Evolutionary conservation across 2,888 invertebrate species (phyloP).

Genomic region (Polydrusus tereticollis): DNA sequence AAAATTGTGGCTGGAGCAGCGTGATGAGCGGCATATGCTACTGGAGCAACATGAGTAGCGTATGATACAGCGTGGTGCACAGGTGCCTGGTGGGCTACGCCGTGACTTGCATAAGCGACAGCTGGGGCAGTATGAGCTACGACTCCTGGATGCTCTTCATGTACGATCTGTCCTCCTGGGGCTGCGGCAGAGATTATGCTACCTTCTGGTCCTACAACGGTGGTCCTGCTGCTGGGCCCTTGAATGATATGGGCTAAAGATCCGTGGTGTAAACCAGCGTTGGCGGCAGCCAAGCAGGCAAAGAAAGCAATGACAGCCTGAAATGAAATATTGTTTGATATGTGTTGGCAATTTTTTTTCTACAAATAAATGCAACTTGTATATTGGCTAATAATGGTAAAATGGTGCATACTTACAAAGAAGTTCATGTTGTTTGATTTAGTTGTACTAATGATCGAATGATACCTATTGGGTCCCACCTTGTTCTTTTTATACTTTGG

Average conservation of each 20-base stretch:
- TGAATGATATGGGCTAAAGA: constrained; percentile 42
- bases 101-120: constrained; percentile 16
- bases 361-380: not conserved
- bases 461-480: constrained; percentile 1
- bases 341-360: too few relatives aligned
- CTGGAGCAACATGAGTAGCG: constrained; percentile 32
- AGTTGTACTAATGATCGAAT: constrained; percentile 14
- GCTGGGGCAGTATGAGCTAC: constrained; percentile 45
- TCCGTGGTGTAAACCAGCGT: constrained; percentile 52
- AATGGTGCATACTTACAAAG: constrained; percentile 55
- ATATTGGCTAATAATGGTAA: not conserved
- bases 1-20: constrained; percentile 20
- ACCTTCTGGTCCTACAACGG: constrained; percentile 59
- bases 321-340: not conserved
- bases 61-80: too few relatives aligned
- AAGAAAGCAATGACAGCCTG: constrained; percentile 55
- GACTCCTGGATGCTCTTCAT: constrained; percentile 50
- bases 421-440: constrained; percentile 55
- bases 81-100: constrained; percentile 27
- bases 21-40: constrained; percentile 14
- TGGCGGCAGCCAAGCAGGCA: constrained; percentile 56
- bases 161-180: constrained; percentile 52
- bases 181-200: constrained; percentile 48
- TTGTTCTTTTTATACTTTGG: not conserved
- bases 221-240: constrained; percentile 59